These are phyloP conservation scores for Melanotaenia duboulayi DNA, from an alignment of 2,113 vertebrate genomes.

Conservation along the genomic window DNA sequence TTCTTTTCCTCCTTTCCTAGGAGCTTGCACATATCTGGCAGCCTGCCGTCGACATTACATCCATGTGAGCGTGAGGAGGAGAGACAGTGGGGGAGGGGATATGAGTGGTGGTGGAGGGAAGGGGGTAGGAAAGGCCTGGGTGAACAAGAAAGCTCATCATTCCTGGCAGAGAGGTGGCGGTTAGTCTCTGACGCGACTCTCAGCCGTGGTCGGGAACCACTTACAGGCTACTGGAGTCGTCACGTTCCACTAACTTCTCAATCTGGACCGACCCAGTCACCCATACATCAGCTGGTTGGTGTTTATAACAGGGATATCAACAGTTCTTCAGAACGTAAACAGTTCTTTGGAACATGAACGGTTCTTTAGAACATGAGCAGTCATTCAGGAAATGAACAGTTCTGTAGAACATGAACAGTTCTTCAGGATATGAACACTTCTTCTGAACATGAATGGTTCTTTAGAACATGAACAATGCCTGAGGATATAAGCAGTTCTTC, in stretches of 20 bases:
- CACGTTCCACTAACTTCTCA: conserved; percentile 96
- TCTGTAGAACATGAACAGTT: too few species aligned
- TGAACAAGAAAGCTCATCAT: conserved; percentile 88
- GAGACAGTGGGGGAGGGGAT: conserved; percentile 46
- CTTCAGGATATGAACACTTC: too few species aligned
- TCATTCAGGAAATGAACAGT: too few species aligned
- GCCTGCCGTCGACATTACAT: conserved; percentile 30
- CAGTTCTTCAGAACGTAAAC: too few species aligned
- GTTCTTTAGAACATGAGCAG: too few species aligned
- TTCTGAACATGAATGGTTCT: too few species aligned
- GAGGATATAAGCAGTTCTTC: too few species aligned
- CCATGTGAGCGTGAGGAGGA: conserved; percentile 26
- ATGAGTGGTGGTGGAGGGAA: conserved; percentile 39
- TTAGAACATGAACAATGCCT: too few species aligned
- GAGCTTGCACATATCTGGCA: conserved; percentile 48
- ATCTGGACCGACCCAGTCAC: conserved; percentile 80
- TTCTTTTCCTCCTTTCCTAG: conserved; percentile 18
- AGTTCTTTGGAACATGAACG: too few species aligned
- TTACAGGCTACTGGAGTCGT: conserved; percentile 95
- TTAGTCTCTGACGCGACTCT: conserved; percentile 79
- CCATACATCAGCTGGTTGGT: conserved; percentile 4
- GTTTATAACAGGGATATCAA: conserved; percentile 32
- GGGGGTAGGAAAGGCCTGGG: conserved; percentile 31
- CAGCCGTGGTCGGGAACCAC: conserved; percentile 90
- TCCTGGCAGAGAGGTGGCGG: conserved; percentile 87